Conservation (phyloP, 2,113 vertebrate genomes). For the Muntiacus reevesi region DNA sequence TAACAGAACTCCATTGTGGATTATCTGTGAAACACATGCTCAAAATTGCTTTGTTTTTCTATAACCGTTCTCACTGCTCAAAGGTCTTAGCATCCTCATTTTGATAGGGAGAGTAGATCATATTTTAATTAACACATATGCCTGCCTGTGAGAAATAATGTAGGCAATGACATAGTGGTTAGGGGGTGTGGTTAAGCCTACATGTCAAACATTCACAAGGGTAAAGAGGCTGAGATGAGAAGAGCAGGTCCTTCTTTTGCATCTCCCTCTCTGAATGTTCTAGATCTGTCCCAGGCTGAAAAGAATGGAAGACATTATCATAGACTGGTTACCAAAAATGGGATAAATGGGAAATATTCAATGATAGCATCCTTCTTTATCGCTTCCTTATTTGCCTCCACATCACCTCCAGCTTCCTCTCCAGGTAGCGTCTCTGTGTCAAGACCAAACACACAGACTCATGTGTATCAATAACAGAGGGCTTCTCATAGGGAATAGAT, state of each 20-base stretch:
- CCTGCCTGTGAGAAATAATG: fast-evolving
- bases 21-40: neutral
- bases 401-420: too few relatives aligned
- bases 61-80: neutral
- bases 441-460: neutral
- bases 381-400: fast-evolving
- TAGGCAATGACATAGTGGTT: fast-evolving
- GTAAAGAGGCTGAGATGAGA: neutral
- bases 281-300: neutral
- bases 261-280: neutral
- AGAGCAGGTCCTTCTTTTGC: neutral
- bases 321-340: neutral
- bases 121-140: neutral
- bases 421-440: neutral
- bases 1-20: neutral
- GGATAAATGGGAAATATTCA: neutral
- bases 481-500: neutral
- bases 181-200: neutral
- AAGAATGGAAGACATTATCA: neutral
- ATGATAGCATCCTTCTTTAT: too few relatives aligned
- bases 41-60: neutral
- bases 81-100: neutral
- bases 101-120: neutral
- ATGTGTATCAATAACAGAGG: neutral
- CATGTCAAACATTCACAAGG: neutral